These are phyloP conservation scores for Gasteruption jaculator DNA, from an alignment of 2,888 invertebrate genomes.

Conservation along the genomic window DNA sequence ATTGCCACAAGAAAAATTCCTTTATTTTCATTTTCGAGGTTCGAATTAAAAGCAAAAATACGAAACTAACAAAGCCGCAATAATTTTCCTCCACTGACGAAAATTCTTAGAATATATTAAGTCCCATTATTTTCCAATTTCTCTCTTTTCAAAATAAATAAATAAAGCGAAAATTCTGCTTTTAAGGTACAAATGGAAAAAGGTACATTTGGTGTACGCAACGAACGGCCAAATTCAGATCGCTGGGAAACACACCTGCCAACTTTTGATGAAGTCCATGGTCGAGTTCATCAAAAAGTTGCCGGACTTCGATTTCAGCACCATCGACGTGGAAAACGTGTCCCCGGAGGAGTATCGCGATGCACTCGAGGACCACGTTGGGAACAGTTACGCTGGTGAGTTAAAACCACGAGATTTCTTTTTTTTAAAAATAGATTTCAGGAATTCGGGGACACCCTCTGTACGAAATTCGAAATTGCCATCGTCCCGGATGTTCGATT, in stretches of 20 bases:
- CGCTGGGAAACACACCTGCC: conserved; percentile 71
- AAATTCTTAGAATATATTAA: no score
- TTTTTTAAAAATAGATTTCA: no score
- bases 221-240: conserved; percentile 64
- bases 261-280: conserved; percentile 70
- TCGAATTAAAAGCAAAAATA: not conserved
- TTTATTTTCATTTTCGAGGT: not conserved
- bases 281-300: conserved; percentile 57
- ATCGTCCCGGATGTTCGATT: no score
- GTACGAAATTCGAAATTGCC: no score
- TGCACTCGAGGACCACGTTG: conserved; percentile 52
- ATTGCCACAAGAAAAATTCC: no score
- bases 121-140: not conserved
- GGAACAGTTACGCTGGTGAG: conserved; percentile 58
- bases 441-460: no score
- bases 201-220: conserved; percentile 71
- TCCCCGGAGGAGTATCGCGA: conserved; percentile 37
- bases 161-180: not conserved
- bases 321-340: conserved; percentile 59
- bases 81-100: no score
- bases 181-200: conserved; percentile 68
- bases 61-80: not conserved
- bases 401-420: no score
- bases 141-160: conserved; percentile 6
- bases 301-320: conserved; percentile 52